phyloP scores from a whole-genome alignment of 2,888 invertebrate genomes.

The Pheosia gnoma region DNA sequence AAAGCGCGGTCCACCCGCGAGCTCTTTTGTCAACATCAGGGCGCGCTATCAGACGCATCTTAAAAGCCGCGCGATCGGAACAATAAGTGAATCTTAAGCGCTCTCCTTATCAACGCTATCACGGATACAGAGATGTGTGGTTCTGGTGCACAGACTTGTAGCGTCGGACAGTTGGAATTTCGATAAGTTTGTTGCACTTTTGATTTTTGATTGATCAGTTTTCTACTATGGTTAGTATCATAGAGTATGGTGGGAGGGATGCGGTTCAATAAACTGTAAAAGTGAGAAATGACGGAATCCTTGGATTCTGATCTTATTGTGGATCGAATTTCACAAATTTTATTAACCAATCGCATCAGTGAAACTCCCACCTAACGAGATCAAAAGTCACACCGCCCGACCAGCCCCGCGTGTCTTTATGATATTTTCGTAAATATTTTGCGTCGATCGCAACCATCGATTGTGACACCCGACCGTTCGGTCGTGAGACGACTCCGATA shows the following conservation, averaged over 20 bases:
- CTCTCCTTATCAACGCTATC: slow-evolving; percentile 71
- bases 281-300: too few species aligned
- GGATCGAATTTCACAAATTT: not conserved
- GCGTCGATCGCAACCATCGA: slow-evolving; percentile 56
- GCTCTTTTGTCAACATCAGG: slow-evolving; percentile 80
- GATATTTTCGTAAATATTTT: slow-evolving; percentile 75
- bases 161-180: too few species aligned
- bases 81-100: slow-evolving; percentile 82
- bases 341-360: slow-evolving; percentile 18
- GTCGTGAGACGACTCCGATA: slow-evolving; percentile 63
- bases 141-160: slow-evolving; percentile 24
- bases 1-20: slow-evolving; percentile 62
- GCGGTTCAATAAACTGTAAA: too few species aligned
- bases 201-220: too few species aligned
- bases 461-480: slow-evolving; percentile 27
- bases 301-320: too few species aligned
- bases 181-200: too few species aligned
- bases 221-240: too few species aligned
- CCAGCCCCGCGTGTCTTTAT: slow-evolving; percentile 47
- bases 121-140: slow-evolving; percentile 31
- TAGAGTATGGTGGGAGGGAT: too few species aligned
- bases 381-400: slow-evolving; percentile 61
- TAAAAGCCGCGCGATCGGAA: slow-evolving; percentile 73
- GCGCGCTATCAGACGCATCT: slow-evolving; percentile 69
- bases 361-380: slow-evolving; percentile 55